These are phyloP conservation scores for Ctenochaetus hawaiiensis DNA, from an alignment of 2,797 vertebrate genomes.

Conservation along the genomic window DNA sequence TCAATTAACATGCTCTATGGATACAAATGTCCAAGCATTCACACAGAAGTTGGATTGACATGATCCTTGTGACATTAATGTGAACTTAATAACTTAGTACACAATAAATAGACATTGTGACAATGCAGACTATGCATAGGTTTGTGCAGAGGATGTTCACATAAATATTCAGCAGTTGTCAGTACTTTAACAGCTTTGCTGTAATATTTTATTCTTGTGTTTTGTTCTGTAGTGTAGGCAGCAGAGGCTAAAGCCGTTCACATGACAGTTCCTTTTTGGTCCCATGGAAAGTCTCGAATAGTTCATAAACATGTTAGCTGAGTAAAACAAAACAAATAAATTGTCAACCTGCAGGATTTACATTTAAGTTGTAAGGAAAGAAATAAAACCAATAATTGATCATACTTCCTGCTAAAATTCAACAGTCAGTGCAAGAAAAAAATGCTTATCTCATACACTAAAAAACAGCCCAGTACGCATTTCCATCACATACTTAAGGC, in stretches of 20 bases:
- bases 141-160: constrained; percentile 64
- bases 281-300: constrained; percentile 48
- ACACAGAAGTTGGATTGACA: constrained; percentile 37
- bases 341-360: constrained; percentile 35
- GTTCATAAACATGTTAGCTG: constrained; percentile 7
- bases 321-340: constrained; percentile 30
- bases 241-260: constrained; percentile 59
- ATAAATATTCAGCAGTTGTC: constrained; percentile 61
- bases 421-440: constrained; percentile 44
- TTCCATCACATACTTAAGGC: constrained; percentile 46
- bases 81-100: constrained; percentile 56
- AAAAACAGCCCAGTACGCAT: constrained; percentile 26
- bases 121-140: constrained; percentile 65
- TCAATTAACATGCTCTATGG: constrained; percentile 56
- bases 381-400: constrained; percentile 4
- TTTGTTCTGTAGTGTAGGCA: constrained; percentile 55
- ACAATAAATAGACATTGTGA: constrained; percentile 67
- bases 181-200: constrained; percentile 39
- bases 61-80: constrained; percentile 27
- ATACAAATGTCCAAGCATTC: constrained; percentile 51
- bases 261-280: constrained; percentile 67
- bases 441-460: background rate
- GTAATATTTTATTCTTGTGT: constrained; percentile 27
- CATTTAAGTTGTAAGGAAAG: constrained; percentile 1
- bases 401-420: constrained; percentile 31